phyloP scores from a whole-genome alignment of 2,888 invertebrate genomes.

The Bruchidius siliquastri region DNA sequence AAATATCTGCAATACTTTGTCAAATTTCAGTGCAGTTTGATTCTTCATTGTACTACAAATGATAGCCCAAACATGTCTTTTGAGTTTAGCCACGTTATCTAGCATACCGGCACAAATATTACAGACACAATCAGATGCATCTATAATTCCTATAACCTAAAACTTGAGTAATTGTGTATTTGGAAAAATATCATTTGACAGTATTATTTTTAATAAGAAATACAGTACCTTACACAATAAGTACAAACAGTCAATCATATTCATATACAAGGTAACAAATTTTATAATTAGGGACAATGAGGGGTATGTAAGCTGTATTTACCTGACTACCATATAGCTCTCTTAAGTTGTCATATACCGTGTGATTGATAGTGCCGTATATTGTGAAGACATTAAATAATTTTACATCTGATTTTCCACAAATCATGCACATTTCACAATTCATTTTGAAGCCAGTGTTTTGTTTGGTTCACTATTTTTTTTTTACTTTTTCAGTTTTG shows the following conservation, averaged over 20 bases:
- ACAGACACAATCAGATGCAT: slow-evolving; percentile 18
- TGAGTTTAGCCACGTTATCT: slow-evolving; percentile 23
- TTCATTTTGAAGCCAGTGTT: not conserved
- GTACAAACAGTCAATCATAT: too few species aligned
- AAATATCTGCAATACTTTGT: slow-evolving; percentile 20
- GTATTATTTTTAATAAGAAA: too few species aligned
- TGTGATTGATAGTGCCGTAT: slow-evolving; percentile 23
- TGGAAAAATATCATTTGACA: too few species aligned
- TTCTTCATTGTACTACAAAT: slow-evolving; percentile 17
- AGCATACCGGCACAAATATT: slow-evolving; percentile 26
- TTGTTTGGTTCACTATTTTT: too few species aligned
- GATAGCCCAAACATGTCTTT: slow-evolving; percentile 19
- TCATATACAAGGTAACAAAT: too few species aligned
- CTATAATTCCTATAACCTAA: not conserved
- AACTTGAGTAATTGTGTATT: not conserved
- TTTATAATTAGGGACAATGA: too few species aligned
- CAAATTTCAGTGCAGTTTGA: slow-evolving; percentile 18
- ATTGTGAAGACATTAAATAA: slow-evolving; percentile 21
- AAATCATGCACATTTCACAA: slow-evolving; percentile 20
- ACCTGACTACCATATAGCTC: slow-evolving; percentile 28
- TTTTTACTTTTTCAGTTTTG: too few species aligned
- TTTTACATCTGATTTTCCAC: slow-evolving; percentile 18
- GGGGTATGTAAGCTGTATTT: too few species aligned
- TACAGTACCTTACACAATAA: too few species aligned
- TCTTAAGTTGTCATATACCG: slow-evolving; percentile 23